A percentile compares a stretch with the other conserved stretches of the same genome.
Conservation (phyloP, 1,140 invertebrate genomes). For the Caenorhabditis elegans region DNA sequence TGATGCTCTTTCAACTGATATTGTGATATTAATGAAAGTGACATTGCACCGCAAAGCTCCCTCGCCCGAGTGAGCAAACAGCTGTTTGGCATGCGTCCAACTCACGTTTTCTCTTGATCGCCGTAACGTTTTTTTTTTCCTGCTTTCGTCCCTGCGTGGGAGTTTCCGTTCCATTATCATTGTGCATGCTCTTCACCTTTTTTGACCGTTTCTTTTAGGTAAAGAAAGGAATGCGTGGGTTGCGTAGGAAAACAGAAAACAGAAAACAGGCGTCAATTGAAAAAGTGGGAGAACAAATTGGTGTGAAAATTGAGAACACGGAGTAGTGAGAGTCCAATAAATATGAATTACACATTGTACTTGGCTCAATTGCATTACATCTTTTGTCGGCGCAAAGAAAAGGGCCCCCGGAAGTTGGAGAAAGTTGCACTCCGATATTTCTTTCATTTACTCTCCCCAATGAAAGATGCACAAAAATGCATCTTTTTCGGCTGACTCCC, state of each 20-base stretch:
- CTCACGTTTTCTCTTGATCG: background rate
- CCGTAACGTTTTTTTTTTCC: background rate
- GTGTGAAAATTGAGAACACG: background rate
- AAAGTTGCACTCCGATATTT: no score
- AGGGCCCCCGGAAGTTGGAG: background rate
- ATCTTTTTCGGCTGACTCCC: no score
- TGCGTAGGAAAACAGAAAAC: background rate
- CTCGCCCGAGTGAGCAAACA: conserved; percentile 2
- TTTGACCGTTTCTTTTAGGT: background rate
- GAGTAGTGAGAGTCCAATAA: background rate
- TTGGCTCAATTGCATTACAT: background rate
- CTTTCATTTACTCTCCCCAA: no score
- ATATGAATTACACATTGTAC: conserved; percentile 29
- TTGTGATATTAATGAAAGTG: conserved; percentile 28
- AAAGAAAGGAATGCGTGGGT: background rate
- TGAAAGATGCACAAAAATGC: no score
- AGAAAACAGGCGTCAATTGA: no score
- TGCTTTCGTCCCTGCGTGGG: background rate
- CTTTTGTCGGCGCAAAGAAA: conserved; percentile 1
- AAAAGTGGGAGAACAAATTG: background rate
- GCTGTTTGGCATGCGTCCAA: conserved; percentile 22
- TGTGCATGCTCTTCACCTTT: background rate
- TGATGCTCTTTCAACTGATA: conserved; percentile 19
- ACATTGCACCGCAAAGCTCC: background rate
- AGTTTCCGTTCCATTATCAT: background rate